Evolutionary conservation across 2,888 invertebrate species (phyloP).

Genomic region (Nephrotoma guestfalica): DNA sequence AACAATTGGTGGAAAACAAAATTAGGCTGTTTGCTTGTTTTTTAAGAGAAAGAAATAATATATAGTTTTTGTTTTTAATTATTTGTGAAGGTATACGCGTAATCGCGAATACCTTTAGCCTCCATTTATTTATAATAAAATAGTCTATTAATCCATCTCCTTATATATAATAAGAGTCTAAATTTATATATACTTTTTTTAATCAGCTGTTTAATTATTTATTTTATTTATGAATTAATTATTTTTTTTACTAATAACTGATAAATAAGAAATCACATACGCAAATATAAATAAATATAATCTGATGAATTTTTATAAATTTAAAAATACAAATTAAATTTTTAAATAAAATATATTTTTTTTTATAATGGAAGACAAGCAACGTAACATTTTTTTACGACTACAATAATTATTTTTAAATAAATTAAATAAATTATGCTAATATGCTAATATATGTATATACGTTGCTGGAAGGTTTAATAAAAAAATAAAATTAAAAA

Average conservation of each 20-base stretch:
- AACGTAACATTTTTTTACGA: not conserved
- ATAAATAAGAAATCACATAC: not conserved
- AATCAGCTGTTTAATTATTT: not conserved
- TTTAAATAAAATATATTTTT: not conserved
- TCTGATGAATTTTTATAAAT: not conserved
- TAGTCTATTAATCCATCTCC: not conserved
- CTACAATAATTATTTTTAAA: not conserved
- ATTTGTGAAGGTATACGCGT: not conserved
- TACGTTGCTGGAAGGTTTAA: not conserved
- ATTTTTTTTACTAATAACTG: not conserved
- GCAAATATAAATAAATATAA: not conserved
- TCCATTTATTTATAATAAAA: not conserved
- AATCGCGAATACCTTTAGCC: not conserved
- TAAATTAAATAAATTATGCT: not conserved
- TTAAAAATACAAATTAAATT: not conserved
- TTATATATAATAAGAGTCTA: not conserved
- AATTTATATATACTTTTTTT: not conserved
- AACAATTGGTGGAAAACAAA: not conserved
- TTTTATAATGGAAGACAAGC: not conserved
- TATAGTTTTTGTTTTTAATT: not conserved
- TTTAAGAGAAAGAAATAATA: not conserved
- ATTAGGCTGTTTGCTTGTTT: not conserved
- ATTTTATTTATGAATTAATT: not conserved
- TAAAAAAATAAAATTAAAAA: not conserved
- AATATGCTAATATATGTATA: not conserved